phyloP scores from a whole-genome alignment of 2,888 invertebrate genomes.

The Xestia ashworthii region DNA sequence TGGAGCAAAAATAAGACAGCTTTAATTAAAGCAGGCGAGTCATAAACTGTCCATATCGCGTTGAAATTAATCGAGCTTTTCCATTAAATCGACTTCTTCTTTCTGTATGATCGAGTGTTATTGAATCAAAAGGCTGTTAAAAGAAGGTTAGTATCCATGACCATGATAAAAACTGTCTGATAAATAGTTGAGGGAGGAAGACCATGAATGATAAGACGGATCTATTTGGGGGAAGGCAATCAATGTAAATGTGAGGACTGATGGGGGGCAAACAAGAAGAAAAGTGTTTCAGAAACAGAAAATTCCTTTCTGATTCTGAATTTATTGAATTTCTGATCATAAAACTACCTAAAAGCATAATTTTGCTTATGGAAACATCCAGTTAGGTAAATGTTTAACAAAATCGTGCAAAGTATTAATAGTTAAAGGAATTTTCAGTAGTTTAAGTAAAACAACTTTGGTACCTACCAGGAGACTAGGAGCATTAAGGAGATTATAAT shows the following conservation, averaged over 20 bases:
- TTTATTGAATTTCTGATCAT: not conserved
- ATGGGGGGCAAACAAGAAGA: not conserved
- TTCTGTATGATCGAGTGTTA: constrained; percentile 40
- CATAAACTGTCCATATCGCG: constrained; percentile 39
- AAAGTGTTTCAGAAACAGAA: not conserved
- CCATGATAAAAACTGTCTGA: not conserved
- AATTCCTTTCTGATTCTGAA: not conserved
- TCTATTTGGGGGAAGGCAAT: not conserved
- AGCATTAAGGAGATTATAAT: constrained; percentile 55
- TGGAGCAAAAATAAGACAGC: constrained; percentile 42
- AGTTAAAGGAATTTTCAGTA: constrained; percentile 37
- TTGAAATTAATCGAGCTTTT: constrained; percentile 39
- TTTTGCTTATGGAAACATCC: not conserved
- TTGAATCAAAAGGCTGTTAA: constrained; percentile 30
- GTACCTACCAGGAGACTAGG: constrained; percentile 28
- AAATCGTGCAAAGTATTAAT: constrained; percentile 43
- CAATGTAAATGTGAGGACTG: not conserved
- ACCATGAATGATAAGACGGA: not conserved
- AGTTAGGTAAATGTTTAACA: not conserved
- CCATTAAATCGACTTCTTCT: constrained; percentile 38
- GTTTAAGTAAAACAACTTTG: constrained; percentile 34
- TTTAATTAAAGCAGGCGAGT: constrained; percentile 49
- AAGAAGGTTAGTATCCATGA: not conserved
- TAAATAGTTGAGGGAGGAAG: not conserved
- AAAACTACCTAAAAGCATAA: not conserved